A percentile compares a stretch with the other conserved stretches of the same genome.
phyloP scores from a whole-genome alignment of 2,888 invertebrate species.

The Lochmaea capreae region DNA sequence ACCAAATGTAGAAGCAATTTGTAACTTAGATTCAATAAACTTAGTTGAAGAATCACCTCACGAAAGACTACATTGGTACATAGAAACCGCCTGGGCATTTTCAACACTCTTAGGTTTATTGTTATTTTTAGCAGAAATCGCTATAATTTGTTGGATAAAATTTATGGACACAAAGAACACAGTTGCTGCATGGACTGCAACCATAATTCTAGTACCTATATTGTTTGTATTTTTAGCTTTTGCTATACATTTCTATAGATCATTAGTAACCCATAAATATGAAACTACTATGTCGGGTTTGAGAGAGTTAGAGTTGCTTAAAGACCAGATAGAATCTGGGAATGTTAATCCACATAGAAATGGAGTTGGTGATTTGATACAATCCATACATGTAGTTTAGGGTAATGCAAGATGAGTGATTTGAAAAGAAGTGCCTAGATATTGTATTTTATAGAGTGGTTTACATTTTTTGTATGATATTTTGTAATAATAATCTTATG shows the following conservation, averaged over 20 bases:
- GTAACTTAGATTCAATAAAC: constrained; percentile 88
- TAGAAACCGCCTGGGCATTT: constrained; percentile 98
- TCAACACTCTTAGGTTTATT: constrained; percentile 94
- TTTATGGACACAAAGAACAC: constrained; percentile 84
- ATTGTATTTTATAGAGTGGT: not conserved
- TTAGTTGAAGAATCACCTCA: constrained; percentile 91
- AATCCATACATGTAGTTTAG: constrained; percentile 16
- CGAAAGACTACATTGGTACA: constrained; percentile 91
- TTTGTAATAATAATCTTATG: no score
- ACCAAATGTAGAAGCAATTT: constrained; percentile 98
- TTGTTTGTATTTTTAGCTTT: constrained; percentile 92
- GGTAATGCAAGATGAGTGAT: not conserved
- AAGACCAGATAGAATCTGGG: constrained; percentile 77
- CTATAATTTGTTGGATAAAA: constrained; percentile 97
- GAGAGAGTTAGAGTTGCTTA: constrained; percentile 84
- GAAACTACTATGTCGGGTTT: constrained; percentile 89
- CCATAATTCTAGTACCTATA: constrained; percentile 92
- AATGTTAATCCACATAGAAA: constrained; percentile 37
- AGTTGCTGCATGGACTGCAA: constrained; percentile 88
- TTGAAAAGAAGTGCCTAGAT: not conserved
- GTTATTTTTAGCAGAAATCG: constrained; percentile 93
- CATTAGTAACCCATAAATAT: constrained; percentile 91
- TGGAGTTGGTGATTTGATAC: constrained; percentile 26
- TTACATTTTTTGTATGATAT: no score
- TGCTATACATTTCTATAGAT: constrained; percentile 95